Conservation (phyloP, 64 coral and sea anemone species). For the Hydrozoanthus tunicans region DNA sequence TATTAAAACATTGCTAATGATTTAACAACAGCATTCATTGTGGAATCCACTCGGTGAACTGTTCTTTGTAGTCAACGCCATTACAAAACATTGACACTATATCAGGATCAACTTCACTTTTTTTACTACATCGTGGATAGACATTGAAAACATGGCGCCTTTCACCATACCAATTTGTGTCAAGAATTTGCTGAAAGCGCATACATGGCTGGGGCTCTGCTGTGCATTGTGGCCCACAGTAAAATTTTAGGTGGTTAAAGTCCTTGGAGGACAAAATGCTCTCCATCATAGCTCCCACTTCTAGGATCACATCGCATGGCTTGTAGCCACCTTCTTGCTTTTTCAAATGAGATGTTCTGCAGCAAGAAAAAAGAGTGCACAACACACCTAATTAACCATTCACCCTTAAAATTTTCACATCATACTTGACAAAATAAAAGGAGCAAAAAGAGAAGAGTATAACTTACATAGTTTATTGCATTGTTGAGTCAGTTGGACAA, state of each 20-base stretch:
- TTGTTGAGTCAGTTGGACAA: no score
- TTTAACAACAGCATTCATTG: not conserved
- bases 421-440: not conserved
- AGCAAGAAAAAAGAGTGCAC: not conserved
- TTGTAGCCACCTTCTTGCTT: not conserved
- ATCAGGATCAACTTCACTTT: not conserved
- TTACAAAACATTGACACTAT: not conserved
- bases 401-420: not conserved
- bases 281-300: not conserved
- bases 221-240: not conserved
- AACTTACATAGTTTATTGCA: no score
- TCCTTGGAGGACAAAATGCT: not conserved
- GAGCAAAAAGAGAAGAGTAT: not conserved
- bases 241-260: not conserved
- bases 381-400: not conserved
- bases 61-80: not conserved
- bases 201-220: not conserved
- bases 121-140: not conserved
- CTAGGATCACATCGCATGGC: not conserved
- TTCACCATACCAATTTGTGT: not conserved
- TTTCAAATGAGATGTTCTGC: not conserved
- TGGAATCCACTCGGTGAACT: not conserved
- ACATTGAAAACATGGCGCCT: not conserved
- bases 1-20: not conserved
- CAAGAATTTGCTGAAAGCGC: not conserved